Evolutionary conservation across 2,888 invertebrate genomes (phyloP).

Genomic region (Archips xylosteana): DNA sequence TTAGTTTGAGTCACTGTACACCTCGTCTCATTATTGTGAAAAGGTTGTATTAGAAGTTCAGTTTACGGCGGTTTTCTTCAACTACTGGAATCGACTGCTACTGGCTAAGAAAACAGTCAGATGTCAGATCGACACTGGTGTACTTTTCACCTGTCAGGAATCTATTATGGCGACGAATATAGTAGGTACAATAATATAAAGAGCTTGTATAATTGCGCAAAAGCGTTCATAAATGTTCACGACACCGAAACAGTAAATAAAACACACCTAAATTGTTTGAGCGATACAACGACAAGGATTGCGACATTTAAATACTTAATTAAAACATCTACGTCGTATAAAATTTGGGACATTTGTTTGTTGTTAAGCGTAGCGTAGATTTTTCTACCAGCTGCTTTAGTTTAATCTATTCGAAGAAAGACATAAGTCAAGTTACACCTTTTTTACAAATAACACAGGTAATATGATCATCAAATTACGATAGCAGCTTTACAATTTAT

Average conservation of each 20-base stretch:
- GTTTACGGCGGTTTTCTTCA: too few relatives aligned
- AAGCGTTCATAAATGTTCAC: conserved; percentile 79
- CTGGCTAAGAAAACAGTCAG: not conserved
- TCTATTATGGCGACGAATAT: conserved; percentile 17
- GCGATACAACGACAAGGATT: conserved; percentile 54
- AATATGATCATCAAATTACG: too few relatives aligned
- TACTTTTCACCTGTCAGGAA: not conserved
- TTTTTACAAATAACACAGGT: not conserved
- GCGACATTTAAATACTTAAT: conserved; percentile 36
- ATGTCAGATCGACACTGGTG: conserved; percentile 1
- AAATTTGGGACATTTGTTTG: conserved; percentile 24
- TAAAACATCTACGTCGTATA: conserved; percentile 39
- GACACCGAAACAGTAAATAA: conserved; percentile 76
- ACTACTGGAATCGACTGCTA: not conserved
- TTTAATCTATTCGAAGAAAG: not conserved
- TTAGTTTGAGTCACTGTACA: too few relatives aligned
- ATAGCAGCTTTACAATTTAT: too few relatives aligned
- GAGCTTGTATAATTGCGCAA: conserved; percentile 72
- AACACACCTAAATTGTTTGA: conserved; percentile 69
- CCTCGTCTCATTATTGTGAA: too few relatives aligned
- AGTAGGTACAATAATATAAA: conserved; percentile 38
- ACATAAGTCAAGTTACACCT: not conserved
- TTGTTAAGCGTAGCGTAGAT: conserved; percentile 3
- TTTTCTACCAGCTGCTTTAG: conserved; percentile 8
- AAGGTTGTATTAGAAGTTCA: too few relatives aligned